Evolutionary conservation across 2,888 invertebrate species (phyloP), one percentile per base, ranked within the genome.

Genomic region (Hirtodrosophila histrioides): DNA sequence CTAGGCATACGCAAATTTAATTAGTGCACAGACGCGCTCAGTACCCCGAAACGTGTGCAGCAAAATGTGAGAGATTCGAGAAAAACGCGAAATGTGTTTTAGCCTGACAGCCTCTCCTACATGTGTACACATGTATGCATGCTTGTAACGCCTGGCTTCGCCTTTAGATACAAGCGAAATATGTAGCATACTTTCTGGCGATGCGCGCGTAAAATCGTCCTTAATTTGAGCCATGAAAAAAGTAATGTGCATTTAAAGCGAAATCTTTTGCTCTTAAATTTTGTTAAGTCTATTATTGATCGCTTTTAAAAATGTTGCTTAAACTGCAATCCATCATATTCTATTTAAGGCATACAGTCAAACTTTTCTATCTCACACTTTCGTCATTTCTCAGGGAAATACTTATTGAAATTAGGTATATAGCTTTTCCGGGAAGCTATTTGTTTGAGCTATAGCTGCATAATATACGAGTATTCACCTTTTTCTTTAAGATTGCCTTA

Each of bases 1-100:
- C 56, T 68, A 58, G 68, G 56, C 49, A 54, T 46, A 66, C 62
- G 64, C 63, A 83, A 77, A 83, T 81, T 82, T 82, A 82, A 83
- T 82, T 82, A 83, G 81, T 75, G 84, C 71, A 68, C 54, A 74
- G 56, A 64, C 43, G 43, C 53, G 62, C 41, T 60, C 31, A 61
- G 40, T 53, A 43, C 53, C 31, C 58, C 57, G 9, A 63, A 74
- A 77, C 68, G 55, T 54, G 56, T 55, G 65, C 69, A 75, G 54
- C 64, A 44, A 69, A 51, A 62, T 66, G 66, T 33, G 62, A 33
- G 62, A 69, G 55, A 39, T 68, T 12, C 24, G 33, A n/a, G 29
- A 40, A 49, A 53, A 48, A 61, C 8, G 31, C 9, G 37, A 37
- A 49, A 49, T 37, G 12, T 53, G 23, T 58, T 44, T 50, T 24